Evolutionary conservation across 2,888 invertebrate species (phyloP).

Genomic region (Cephalotes varians): DNA sequence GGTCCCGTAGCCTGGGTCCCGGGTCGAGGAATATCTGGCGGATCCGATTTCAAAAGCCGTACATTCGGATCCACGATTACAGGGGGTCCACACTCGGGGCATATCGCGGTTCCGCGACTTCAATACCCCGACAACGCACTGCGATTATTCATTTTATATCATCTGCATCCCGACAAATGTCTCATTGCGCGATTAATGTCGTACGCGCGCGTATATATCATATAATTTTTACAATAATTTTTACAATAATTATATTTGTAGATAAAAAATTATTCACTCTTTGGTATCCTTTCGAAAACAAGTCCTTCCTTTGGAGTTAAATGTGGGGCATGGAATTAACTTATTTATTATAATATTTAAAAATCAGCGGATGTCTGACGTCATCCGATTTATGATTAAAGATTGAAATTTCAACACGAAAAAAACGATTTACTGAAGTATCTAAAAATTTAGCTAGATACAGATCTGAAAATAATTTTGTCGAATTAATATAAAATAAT

Average conservation of each 20-base stretch:
- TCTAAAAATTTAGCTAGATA: too few relatives aligned
- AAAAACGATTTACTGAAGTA: too few relatives aligned
- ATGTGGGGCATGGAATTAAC: not conserved
- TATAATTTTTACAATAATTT: too few relatives aligned
- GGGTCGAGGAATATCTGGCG: slow-evolving; percentile 79
- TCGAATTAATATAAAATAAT: too few relatives aligned
- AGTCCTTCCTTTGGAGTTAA: not conserved
- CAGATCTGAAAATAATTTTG: too few relatives aligned
- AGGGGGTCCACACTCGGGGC: slow-evolving; percentile 61
- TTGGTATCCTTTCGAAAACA: not conserved
- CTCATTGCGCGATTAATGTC: not conserved
- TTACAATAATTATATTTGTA: not conserved
- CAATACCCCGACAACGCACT: slow-evolving; percentile 4
- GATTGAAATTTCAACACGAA: too few relatives aligned
- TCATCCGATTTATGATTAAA: not conserved
- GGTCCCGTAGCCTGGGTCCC: slow-evolving; percentile 66
- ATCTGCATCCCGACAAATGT: not conserved
- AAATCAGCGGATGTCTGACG: not conserved
- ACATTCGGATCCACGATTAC: slow-evolving; percentile 78
- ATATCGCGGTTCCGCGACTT: slow-evolving; percentile 63
- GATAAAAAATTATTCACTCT: not conserved
- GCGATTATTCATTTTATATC: slow-evolving; percentile 57
- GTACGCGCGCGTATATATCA: not conserved
- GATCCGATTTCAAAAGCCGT: slow-evolving; percentile 85
- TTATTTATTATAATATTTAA: too few relatives aligned